Evolutionary conservation across 2,888 invertebrate species (phyloP), one percentile per base, ranked within the genome.

Genomic region (Endomychus coccineus): DNA sequence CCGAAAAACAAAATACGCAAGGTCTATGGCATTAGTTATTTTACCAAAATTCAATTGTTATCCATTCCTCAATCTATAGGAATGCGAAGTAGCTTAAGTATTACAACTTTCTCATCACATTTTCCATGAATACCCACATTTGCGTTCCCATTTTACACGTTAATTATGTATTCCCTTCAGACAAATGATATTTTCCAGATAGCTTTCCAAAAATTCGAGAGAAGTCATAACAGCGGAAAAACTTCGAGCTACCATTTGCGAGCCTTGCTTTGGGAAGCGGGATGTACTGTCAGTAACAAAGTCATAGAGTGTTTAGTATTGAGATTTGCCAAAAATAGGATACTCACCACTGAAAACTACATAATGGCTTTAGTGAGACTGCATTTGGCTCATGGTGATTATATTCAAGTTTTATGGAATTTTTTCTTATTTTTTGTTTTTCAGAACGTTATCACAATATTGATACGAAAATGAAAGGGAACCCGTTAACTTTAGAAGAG

Each of bases 291-390:
- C 40, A 78, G 78, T 64, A 83, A 80, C 66, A 84, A 83, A 69
- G 83, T 83, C 33, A 71, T 83, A 46, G 82, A 82, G 69, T 77
- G 79, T 56, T 65, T 81, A 36, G 78, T 81, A 44, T 66, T 79
- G 48, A 67, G 81, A 45, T 81, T 76, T 66, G 74, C 79, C 44
- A 75, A 75, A 55, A 73, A 73, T 56, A 66, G 70, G 34, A 54
- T 69, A 29, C 62, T 79, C 25, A 69, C 75, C 2, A 70, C 75
- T 2, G 78, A 78, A 56, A 73, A 73, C 41, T 80, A 75, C 61
- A 64, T 80, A 23, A 72, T 78, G 71, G 77, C 79, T 29, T 73
- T 78, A 67, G 73, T 76, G 31, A 62, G 77, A 48, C 62, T 78
- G 16, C 75, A 78, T 61, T 62, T 78, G 39, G 74, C 78, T 5